phyloP scores from a whole-genome alignment of 2,888 invertebrate species.

The Myopa tessellatipennis region DNA sequence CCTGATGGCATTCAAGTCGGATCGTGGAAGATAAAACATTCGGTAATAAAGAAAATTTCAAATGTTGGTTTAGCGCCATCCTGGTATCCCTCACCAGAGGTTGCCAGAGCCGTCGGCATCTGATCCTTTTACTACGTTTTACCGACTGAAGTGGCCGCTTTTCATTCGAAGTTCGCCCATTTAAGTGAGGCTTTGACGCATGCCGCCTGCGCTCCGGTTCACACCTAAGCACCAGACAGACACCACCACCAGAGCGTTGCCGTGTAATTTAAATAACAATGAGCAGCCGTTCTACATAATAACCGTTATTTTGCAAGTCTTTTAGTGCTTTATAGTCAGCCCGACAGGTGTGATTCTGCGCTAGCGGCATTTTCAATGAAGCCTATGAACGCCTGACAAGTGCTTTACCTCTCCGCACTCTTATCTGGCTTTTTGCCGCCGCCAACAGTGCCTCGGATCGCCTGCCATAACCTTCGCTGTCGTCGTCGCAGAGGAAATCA shows the following conservation, averaged over 20 bases:
- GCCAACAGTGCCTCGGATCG: neutral
- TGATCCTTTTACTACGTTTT: no score
- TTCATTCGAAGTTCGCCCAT: no score
- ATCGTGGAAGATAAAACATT: no score
- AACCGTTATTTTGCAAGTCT: slow-evolving; percentile 27
- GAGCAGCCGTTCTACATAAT: slow-evolving; percentile 27
- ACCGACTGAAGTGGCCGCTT: no score
- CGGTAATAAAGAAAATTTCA: no score
- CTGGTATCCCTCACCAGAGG: no score
- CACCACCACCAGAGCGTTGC: slow-evolving; percentile 2
- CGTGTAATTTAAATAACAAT: slow-evolving; percentile 20
- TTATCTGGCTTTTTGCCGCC: neutral
- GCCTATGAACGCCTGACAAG: neutral
- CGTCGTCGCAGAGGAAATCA: neutral
- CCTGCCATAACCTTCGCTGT: neutral
- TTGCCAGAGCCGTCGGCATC: no score
- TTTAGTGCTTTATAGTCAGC: slow-evolving; percentile 5
- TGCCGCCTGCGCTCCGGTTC: neutral
- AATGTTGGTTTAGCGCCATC: no score
- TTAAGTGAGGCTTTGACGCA: neutral
- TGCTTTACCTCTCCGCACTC: slow-evolving; percentile 6
- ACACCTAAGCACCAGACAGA: neutral
- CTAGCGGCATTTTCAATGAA: slow-evolving; percentile 24
- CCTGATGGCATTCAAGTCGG: no score
- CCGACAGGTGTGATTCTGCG: slow-evolving; percentile 17